Base-by-base conservation (phyloP, 2,797 vertebrate genomes). In the Thunnus albacares region DNA sequence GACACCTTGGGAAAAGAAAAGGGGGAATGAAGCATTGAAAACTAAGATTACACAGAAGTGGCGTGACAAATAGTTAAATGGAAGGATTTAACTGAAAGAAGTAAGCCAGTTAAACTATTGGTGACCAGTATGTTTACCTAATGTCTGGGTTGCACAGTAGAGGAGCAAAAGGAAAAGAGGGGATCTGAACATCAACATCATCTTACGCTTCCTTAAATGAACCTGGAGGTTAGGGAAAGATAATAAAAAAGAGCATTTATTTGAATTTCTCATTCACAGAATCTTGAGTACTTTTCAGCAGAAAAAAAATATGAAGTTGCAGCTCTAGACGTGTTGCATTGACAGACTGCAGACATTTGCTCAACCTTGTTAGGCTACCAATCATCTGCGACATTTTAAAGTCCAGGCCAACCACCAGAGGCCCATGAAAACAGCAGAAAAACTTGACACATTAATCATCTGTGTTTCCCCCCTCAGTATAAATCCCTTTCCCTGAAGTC, bases 111-210 rank as follows among this genome's bases (percentile, higher is more conserved):
- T 64, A 5, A 83, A 45, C 35, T 49, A 3, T 24, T 53, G 1
- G 10, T 72, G 66, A 66, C 6, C 17, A 22, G 12, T 20, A 45
- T 2, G 0, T 81, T 90, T 84, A 95, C 94, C 91, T 72, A 64
- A 71, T 43, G 83, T 66, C 73, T 82, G 87, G 55, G 71, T 60
- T 33, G 64, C 30, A 66, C 53, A 91, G 80, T 1, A 73, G 22
- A 93, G 41, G 30, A 92, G 77, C 28, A 90, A 85, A 65, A 75
- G 62, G 12, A 90, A 65, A 62, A 90, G 56, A 30, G 52, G 10
- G 5, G 18, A 7, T 71, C 38, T 74, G 74, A 76, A 80, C 17
- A 70, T 73, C 20, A 75, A 13, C 73, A 61, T 88, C 93, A 93
- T 94, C 81, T 87, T 85, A 18, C 28, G 45, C 22, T 47, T 72